A percentile compares a stretch with the other conserved stretches of the same genome.
Conservation (phyloP, 2,888 invertebrate species). For the Pammene fasciana region DNA sequence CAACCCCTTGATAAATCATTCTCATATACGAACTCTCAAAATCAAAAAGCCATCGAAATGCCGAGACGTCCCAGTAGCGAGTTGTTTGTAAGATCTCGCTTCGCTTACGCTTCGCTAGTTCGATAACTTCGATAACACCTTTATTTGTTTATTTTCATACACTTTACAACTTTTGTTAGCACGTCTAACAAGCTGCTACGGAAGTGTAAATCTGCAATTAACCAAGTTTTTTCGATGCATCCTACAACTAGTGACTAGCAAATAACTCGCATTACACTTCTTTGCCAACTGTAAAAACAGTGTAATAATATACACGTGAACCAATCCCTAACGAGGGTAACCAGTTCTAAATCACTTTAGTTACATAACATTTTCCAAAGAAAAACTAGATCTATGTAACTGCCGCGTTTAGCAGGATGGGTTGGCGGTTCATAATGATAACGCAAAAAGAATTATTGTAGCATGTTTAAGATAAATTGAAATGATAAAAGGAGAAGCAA, state of each 20-base stretch:
- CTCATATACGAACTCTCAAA: too few species aligned
- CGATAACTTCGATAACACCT: not conserved
- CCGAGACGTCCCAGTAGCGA: too few species aligned
- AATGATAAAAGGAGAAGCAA: constrained; percentile 23
- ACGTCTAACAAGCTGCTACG: constrained; percentile 14
- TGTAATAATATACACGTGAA: constrained; percentile 36
- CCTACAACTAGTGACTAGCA: constrained; percentile 28
- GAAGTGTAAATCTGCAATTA: constrained; percentile 25
- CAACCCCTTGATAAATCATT: too few species aligned
- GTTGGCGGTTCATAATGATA: constrained; percentile 4
- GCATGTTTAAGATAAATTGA: constrained; percentile 19
- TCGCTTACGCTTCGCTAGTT: too few species aligned
- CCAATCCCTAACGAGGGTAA: constrained; percentile 37
- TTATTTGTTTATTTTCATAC: not conserved
- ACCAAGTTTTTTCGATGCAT: constrained; percentile 25
- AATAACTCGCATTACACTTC: constrained; percentile 38
- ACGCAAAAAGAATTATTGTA: constrained; percentile 20
- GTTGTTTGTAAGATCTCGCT: too few species aligned
- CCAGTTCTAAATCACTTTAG: constrained; percentile 40
- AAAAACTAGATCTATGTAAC: constrained; percentile 33
- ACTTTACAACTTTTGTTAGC: constrained; percentile 17
- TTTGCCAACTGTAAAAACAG: constrained; percentile 38
- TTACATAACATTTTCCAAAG: constrained; percentile 31
- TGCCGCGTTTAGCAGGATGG: constrained; percentile 18
- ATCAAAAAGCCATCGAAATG: too few species aligned